phyloP scores from a whole-genome alignment of 2,888 invertebrate genomes.

The Dorcus hopei region DNA sequence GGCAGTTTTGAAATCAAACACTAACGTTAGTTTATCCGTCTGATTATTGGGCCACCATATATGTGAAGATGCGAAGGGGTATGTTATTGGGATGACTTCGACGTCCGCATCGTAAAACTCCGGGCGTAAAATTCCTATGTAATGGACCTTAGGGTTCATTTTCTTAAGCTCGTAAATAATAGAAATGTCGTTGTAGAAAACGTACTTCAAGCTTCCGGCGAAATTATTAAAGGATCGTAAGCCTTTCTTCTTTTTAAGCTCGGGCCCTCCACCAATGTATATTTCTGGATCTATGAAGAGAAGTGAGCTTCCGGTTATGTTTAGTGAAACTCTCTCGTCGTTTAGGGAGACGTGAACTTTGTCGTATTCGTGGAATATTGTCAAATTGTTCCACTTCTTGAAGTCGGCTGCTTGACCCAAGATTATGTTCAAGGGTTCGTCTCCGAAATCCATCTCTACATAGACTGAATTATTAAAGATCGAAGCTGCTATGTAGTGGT shows the following conservation, averaged over 20 bases:
- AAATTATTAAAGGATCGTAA: constrained; percentile 53
- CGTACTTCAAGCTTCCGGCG: constrained; percentile 83
- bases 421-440: constrained; percentile 66
- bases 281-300: constrained; percentile 92
- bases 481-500: constrained; percentile 87
- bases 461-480: constrained; percentile 80
- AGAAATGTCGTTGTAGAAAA: constrained; percentile 90
- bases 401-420: constrained; percentile 69
- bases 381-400: constrained; percentile 86
- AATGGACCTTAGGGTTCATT: constrained; percentile 75
- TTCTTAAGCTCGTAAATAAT: constrained; percentile 84
- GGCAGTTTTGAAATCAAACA: constrained; percentile 85
- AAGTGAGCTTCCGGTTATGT: constrained; percentile 69
- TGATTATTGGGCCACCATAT: constrained; percentile 84
- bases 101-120: constrained; percentile 82
- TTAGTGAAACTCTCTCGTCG: constrained; percentile 64
- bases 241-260: constrained; percentile 78
- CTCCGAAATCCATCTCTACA: constrained; percentile 85
- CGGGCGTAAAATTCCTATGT: constrained; percentile 64
- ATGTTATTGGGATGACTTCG: constrained; percentile 85
- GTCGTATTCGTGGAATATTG: constrained; percentile 76
- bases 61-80: constrained; percentile 86
- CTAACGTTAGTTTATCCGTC: constrained; percentile 69
- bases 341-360: constrained; percentile 74
- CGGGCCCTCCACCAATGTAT: constrained; percentile 76